phyloP scores from a whole-genome alignment of 2,113 vertebrate species.

The Sceloporus undulatus region DNA sequence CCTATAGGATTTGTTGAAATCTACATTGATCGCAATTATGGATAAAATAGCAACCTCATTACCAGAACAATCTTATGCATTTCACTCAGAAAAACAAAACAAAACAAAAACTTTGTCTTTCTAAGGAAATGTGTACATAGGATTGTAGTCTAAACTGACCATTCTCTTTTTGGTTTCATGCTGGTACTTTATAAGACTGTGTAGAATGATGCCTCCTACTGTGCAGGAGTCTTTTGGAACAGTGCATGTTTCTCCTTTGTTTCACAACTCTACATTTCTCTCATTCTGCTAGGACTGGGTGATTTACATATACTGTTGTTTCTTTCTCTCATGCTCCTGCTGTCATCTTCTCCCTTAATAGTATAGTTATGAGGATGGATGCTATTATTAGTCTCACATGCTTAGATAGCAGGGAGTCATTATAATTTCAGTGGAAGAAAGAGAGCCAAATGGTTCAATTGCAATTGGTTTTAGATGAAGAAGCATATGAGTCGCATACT shows the following conservation, averaged over 20 bases:
- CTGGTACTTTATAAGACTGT: conserved; percentile 29
- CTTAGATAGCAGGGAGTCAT: conserved; percentile 57
- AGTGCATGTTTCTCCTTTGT: conserved; percentile 34
- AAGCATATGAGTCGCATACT: conserved; percentile 27
- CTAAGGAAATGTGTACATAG: not conserved
- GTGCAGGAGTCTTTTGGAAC: conserved; percentile 28
- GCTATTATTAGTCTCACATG: conserved; percentile 65
- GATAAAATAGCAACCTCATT: not conserved
- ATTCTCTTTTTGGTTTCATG: conserved; percentile 7
- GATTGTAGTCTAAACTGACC: not conserved
- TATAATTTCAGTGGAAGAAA: conserved; percentile 57
- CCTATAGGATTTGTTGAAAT: conserved; percentile 43
- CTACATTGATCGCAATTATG: not conserved
- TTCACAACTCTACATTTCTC: conserved; percentile 34
- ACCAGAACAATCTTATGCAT: not conserved
- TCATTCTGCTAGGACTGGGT: conserved; percentile 60
- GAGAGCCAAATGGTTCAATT: conserved; percentile 62
- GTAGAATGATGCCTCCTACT: conserved; percentile 21
- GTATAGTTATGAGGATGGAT: conserved; percentile 64
- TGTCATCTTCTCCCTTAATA: conserved; percentile 67
- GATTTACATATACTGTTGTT: conserved; percentile 62
- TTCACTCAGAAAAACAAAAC: not conserved
- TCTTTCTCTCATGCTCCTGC: conserved; percentile 59
- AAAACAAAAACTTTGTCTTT: not conserved
- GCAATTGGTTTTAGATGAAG: conserved; percentile 54